Evolutionary conservation across 2,797 vertebrate genomes (phyloP).

Genomic region (Eleutherodactylus coqui): DNA sequence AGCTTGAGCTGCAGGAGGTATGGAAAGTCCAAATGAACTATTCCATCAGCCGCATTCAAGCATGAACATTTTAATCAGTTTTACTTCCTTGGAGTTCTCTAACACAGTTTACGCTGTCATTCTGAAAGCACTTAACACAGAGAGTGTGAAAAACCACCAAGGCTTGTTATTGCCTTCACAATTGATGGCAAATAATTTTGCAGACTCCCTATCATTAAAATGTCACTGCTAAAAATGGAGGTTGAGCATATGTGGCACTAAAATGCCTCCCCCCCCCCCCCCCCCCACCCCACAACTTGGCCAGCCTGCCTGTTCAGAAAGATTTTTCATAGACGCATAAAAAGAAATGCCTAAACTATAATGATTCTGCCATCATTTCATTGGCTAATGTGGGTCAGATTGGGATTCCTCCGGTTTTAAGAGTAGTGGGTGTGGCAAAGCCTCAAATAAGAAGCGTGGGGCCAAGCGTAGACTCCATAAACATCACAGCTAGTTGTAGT

Average conservation of each 20-base stretch:
- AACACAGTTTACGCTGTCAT: constrained; percentile 87
- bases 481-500: too few relatives aligned
- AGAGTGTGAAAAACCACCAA: constrained; percentile 87
- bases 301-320: constrained; percentile 74
- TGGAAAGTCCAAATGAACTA: constrained; percentile 88
- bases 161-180: constrained; percentile 88
- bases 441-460: not conserved
- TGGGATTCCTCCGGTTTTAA: not conserved
- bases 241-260: constrained; percentile 81
- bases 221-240: constrained; percentile 84
- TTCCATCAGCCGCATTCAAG: constrained; percentile 87
- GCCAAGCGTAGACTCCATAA: not conserved
- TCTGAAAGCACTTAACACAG: constrained; percentile 88
- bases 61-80: constrained; percentile 90
- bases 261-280: constrained; percentile 70
- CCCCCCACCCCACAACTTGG: too few relatives aligned
- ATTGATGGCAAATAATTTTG: constrained; percentile 88
- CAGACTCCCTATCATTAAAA: constrained; percentile 86
- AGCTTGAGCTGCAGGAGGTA: constrained; percentile 87
- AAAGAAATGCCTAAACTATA: not conserved
- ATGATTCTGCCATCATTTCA: not conserved
- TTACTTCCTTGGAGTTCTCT: constrained; percentile 87
- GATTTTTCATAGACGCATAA: constrained; percentile 60
- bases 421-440: not conserved
- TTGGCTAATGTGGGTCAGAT: constrained; percentile 17